These are phyloP conservation scores for Idaea biselata DNA, from an alignment of 2,888 invertebrate species.

Conservation along the genomic window DNA sequence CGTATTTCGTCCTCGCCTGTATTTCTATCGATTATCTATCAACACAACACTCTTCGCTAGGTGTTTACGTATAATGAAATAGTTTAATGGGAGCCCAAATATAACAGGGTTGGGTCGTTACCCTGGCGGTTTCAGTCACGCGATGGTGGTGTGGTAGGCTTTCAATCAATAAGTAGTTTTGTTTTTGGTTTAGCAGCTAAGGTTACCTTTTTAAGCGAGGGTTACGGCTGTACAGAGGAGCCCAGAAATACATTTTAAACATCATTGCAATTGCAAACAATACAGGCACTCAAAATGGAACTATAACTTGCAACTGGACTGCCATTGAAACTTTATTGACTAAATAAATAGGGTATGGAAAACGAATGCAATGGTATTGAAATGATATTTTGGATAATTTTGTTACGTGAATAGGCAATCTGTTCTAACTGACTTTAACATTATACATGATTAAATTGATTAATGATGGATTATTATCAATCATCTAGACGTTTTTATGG, in stretches of 20 bases:
- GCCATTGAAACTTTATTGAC: too few relatives aligned
- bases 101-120: slow-evolving; percentile 37
- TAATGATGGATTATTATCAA: too few relatives aligned
- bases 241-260: not conserved
- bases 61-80: slow-evolving; percentile 33
- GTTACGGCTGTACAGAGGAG: not conserved
- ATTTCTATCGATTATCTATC: slow-evolving; percentile 5
- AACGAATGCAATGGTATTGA: too few relatives aligned
- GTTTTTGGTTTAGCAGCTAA: not conserved
- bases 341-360: too few relatives aligned
- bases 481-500: too few relatives aligned
- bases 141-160: slow-evolving; percentile 26
- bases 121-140: slow-evolving; percentile 38
- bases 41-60: slow-evolving; percentile 16
- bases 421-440: too few relatives aligned
- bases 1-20: not conserved
- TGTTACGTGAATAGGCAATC: too few relatives aligned
- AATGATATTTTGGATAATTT: too few relatives aligned
- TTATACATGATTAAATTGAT: too few relatives aligned
- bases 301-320: too few relatives aligned
- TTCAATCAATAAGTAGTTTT: slow-evolving; percentile 22
- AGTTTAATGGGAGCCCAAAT: slow-evolving; percentile 22
- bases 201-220: not conserved
- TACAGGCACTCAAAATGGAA: too few relatives aligned
- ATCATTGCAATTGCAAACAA: too few relatives aligned